phyloP scores from a whole-genome alignment of 2,888 invertebrate species.

The Bhutanitis thaidina region DNA sequence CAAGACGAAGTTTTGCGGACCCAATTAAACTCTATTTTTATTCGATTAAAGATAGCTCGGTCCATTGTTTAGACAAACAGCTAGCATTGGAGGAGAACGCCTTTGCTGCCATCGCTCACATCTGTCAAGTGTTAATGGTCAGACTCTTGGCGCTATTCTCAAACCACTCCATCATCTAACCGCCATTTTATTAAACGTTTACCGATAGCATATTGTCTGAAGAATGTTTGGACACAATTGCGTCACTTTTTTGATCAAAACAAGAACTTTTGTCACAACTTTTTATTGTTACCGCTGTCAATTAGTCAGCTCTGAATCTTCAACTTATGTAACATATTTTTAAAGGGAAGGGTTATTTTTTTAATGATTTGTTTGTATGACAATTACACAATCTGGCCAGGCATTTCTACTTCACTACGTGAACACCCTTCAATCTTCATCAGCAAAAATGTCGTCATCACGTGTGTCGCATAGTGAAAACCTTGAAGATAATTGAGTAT shows the following conservation, averaged over 20 bases:
- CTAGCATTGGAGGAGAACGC: slow-evolving; percentile 54
- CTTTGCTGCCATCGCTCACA: slow-evolving; percentile 61
- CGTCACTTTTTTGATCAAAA: slow-evolving; percentile 58
- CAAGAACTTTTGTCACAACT: slow-evolving; percentile 29
- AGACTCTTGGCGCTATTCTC: slow-evolving; percentile 44
- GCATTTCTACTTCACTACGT: too few relatives aligned
- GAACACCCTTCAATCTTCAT: too few relatives aligned
- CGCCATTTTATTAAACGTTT: slow-evolving; percentile 63
- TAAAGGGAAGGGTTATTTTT: too few relatives aligned
- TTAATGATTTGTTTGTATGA: too few relatives aligned
- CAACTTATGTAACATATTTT: too few relatives aligned
- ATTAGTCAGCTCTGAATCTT: neutral
- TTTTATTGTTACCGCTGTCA: neutral
- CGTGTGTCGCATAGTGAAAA: too few relatives aligned
- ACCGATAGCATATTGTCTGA: slow-evolving; percentile 42
- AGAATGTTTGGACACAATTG: slow-evolving; percentile 44
- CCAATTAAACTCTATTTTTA: slow-evolving; percentile 74
- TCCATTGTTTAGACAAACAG: slow-evolving; percentile 71
- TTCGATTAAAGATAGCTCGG: slow-evolving; percentile 68
- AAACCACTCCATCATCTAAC: slow-evolving; percentile 63
- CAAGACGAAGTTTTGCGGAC: slow-evolving; percentile 53
- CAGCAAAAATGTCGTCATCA: too few relatives aligned
- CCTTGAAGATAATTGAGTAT: too few relatives aligned
- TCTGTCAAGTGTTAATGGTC: slow-evolving; percentile 71
- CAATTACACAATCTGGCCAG: too few relatives aligned